Base-by-base conservation (phyloP, 2,888 invertebrate genomes). In the Parnassius mnemosyne region DNA sequence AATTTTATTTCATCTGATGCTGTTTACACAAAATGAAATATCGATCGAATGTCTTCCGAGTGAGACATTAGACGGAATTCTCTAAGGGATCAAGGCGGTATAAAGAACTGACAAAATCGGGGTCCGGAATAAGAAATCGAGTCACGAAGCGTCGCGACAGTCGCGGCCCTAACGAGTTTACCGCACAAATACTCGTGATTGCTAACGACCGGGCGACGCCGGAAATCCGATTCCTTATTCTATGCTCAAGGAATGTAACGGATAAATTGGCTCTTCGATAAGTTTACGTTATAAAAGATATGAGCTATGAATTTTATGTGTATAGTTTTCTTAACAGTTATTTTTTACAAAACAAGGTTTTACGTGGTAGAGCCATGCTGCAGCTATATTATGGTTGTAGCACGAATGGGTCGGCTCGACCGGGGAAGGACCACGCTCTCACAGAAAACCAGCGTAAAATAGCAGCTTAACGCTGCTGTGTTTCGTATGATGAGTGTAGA, bases 131-230 rank as follows among this genome's bases (percentile, higher is more conserved):
- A 78, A 74, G 78, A 68, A 84, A 72, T 75, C 85, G 66, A 80
- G 83, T 84, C 85, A 85, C 85, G 85, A 70, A 66, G 70, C 71
- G 70, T 66, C 72, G 70, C 73, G 77, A 74, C 76, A 64, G 77
- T 74, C 72, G 54, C 59, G 63, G 46, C 55, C 73, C 71, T 85
- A 85, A 86, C 83, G 71, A 76, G 69, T 76, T 85, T 85, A 82
- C 77, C 72, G 66, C 77, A 73, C 80, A 82, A 82, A 81, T 73
- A 81, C 79, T 73, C 74, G 74, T 85, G 85, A 85, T 85, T 85
- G 85, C 81, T 76, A 81, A 77, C 80, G 77, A 76, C 74, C 70
- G 73, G 76, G 69, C 73, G 75, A 68, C 74, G 73, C 71, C 70
- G 71, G 73, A 77, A 79, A 84, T 80, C 75, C 66, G 69, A 79